phyloP scores from a whole-genome alignment of 2,113 vertebrate species.

The Pristiophorus japonicus region DNA sequence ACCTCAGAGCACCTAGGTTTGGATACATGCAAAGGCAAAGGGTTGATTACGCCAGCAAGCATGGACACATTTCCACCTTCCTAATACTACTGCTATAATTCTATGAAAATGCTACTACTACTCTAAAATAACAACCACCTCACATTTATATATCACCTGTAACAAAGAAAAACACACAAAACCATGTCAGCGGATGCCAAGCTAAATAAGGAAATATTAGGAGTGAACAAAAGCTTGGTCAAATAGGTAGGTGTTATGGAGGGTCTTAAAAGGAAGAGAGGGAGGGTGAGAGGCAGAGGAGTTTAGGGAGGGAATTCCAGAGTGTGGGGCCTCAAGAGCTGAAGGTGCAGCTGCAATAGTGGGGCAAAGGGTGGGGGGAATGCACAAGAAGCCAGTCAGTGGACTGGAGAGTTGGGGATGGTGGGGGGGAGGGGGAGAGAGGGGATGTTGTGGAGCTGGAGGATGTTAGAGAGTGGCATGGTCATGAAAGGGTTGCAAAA shows the following conservation, averaged over 20 bases:
- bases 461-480: too few species aligned
- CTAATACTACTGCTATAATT: neutral
- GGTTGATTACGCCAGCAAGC: neutral
- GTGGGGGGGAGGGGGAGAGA: too few species aligned
- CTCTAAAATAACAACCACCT: neutral
- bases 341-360: neutral
- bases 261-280: neutral
- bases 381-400: neutral
- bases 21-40: neutral
- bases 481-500: too few species aligned
- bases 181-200: neutral
- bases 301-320: neutral
- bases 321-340: neutral
- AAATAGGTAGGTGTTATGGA: neutral
- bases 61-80: neutral
- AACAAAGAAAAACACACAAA: neutral
- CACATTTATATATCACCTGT: neutral
- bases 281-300: neutral
- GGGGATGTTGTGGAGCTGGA: neutral
- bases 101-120: neutral
- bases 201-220: neutral
- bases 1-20: neutral
- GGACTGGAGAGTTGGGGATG: neutral
- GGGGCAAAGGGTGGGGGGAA: neutral
- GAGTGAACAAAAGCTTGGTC: neutral